Evolutionary conservation across 2,888 invertebrate species (phyloP).

Genomic region (Taphrorychus bicolor): DNA sequence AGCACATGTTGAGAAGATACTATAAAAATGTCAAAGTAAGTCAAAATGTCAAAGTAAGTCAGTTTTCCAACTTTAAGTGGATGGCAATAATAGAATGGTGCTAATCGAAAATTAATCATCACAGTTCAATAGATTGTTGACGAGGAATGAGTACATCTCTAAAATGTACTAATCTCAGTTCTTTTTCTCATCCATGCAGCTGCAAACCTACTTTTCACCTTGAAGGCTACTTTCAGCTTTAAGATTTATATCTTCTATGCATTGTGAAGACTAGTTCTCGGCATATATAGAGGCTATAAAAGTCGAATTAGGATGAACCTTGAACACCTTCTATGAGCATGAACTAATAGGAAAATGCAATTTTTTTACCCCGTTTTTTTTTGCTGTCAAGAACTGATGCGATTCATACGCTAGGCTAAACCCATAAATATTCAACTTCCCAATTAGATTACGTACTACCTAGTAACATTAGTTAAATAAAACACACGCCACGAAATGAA

Average conservation of each 20-base stretch:
- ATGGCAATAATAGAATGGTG: too few species aligned
- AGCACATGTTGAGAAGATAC: too few species aligned
- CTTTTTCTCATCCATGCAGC: not conserved
- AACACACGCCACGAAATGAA: conserved; percentile 21
- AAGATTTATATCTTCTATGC: not conserved
- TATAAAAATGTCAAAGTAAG: too few species aligned
- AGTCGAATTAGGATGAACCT: not conserved
- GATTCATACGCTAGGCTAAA: not conserved
- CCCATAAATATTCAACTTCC: not conserved
- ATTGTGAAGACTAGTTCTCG: not conserved
- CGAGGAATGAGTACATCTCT: too few species aligned
- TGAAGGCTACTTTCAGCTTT: not conserved
- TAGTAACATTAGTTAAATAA: not conserved
- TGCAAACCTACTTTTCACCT: not conserved
- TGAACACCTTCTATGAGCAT: not conserved
- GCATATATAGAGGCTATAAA: not conserved
- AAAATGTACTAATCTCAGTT: too few species aligned
- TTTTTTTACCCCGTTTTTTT: not conserved
- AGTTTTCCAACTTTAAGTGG: too few species aligned
- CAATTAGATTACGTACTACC: not conserved
- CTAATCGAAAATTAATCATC: too few species aligned
- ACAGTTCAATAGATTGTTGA: too few species aligned
- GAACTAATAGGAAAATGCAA: not conserved
- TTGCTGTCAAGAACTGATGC: too few species aligned
- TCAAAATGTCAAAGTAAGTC: too few species aligned